Evolutionary conservation across 2,797 vertebrate species (phyloP), one percentile per base, ranked within the genome.

Genomic region (Rachycentron canadum): DNA sequence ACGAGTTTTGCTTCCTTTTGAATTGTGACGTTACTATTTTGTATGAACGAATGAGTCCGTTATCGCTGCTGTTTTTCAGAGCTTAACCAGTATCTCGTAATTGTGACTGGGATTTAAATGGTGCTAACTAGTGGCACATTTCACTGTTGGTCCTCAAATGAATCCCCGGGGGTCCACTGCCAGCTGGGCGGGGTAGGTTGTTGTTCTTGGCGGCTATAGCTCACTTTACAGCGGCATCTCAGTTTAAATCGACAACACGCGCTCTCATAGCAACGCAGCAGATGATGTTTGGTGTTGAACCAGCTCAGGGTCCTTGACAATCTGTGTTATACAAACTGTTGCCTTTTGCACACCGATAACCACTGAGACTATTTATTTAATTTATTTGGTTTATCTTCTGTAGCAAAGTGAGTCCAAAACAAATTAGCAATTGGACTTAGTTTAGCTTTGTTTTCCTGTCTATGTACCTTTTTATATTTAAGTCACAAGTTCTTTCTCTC

Each of bases 181-280:
- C 10, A n/a, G 28, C 21, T 10, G 2, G 28, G 9, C 32, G 3
- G 41, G 45, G 4, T 28, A 25, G 30, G 36, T 14, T 25, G 26
- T n/a, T 28, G 0, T 8, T 80, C 83, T 89, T 90, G 88, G 91
- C 92, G 92, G 88, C 72, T 79, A 4, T 4, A 5, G 55, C 45
- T 53, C 23, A 5, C 7, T 81, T 81, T 88, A 57, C 4, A 88
- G 92, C 92, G 92, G 91, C 83, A 86, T 49, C 47, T 14, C 28
- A 4, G 36, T 79, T 89, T 79, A 68, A 82, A 77, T 55, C 21
- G 3, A 2, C 43, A 40, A 8, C 78, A 30, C 30, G 67, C 62
- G 60, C 58, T 80, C 50, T 43, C 85, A 65, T 90, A 67, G 92
- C 87, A 89, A 91, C 88, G 26, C 57, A 43, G 78, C 78, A 77